Base-by-base conservation (phyloP, 2,797 vertebrate genomes). In the Anguilla anguilla region DNA sequence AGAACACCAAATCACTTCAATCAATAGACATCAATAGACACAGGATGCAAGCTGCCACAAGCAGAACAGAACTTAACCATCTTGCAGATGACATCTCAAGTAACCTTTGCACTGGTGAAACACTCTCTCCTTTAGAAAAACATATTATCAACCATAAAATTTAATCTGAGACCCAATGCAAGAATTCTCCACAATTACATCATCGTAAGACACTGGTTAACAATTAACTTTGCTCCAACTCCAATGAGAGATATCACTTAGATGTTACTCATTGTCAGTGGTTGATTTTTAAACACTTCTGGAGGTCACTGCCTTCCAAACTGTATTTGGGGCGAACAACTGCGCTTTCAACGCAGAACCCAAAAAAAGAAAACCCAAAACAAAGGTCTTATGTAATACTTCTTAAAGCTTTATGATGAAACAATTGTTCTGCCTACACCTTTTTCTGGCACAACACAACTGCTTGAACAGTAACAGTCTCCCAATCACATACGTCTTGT, bases 21-120 rank as follows among this genome's bases (percentile, higher is more conserved):
- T 49, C 43, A 77, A 43, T 35, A 81, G 19, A 55, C 25, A 57
- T 49, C 43, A 77, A 43, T 35, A 81, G 19, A 22, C 43, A 81
- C 43, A 81, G 43, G 2, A 2, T 81, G 46, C 49, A 2, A n/a
- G 43, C 51, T 31, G 46, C 9, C 81, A 28, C 25, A 25, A 53
- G 43, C 43, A 81, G 39, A 81, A 79, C 35, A 79, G 74, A 81
- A 74, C 31, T 13, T 15, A 39, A 49, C 46, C 17, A 51, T 5
- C 6, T 82, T 51, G 46, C 19, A 53, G 25, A 28, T 51, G 7
- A 28, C 9, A 28, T 13, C 49, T 83, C 25, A 57, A 28, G 82
- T 19, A 84, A 55, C 22, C 82, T 84, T 84, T 84, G 82, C 35
- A 13, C 51, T 7, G 35, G 51, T 31, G 82, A 84, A 84, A 55